Conservation (phyloP, 1,140 invertebrate species). For the Lysiphlebus fabarum region DNA sequence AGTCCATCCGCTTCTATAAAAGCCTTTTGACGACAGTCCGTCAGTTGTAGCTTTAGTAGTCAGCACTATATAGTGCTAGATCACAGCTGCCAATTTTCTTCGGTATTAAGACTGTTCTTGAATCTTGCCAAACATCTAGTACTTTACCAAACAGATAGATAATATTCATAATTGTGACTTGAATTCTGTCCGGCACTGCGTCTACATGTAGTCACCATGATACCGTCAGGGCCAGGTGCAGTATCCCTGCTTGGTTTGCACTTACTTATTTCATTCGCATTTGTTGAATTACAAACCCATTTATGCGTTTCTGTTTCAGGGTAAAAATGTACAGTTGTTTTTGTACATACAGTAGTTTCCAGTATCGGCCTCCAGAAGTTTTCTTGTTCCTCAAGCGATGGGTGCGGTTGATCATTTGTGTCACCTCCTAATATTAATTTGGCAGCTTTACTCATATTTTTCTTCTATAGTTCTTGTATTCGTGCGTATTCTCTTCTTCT, state of each 20-base stretch:
- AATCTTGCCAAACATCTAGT: slow-evolving; percentile 16
- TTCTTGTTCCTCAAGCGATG: background rate
- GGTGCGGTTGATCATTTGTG: background rate
- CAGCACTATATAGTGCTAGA: slow-evolving; percentile 38
- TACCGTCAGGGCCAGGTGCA: slow-evolving; percentile 21
- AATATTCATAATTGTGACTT: too few species aligned
- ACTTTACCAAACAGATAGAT: slow-evolving; percentile 20
- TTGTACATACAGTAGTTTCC: too few species aligned
- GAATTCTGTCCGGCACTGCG: too few species aligned
- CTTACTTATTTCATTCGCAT: background rate
- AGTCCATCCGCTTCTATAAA: slow-evolving; percentile 32
- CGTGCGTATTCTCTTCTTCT: background rate
- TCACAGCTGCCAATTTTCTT: slow-evolving; percentile 33
- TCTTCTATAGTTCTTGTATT: background rate
- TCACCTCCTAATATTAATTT: background rate
- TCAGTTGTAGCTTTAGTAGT: slow-evolving; percentile 13
- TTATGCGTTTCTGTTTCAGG: background rate
- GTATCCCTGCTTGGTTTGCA: background rate
- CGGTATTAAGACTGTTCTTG: slow-evolving; percentile 31
- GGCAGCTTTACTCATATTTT: too few species aligned
- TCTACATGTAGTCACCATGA: too few species aligned
- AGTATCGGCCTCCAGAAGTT: background rate
- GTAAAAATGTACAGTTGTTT: background rate
- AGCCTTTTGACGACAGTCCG: slow-evolving; percentile 29
- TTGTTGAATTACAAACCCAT: background rate